Evolutionary conservation across 2,113 vertebrate genomes (phyloP), one percentile per base, ranked within the genome.

Genomic region (Nestor notabilis): DNA sequence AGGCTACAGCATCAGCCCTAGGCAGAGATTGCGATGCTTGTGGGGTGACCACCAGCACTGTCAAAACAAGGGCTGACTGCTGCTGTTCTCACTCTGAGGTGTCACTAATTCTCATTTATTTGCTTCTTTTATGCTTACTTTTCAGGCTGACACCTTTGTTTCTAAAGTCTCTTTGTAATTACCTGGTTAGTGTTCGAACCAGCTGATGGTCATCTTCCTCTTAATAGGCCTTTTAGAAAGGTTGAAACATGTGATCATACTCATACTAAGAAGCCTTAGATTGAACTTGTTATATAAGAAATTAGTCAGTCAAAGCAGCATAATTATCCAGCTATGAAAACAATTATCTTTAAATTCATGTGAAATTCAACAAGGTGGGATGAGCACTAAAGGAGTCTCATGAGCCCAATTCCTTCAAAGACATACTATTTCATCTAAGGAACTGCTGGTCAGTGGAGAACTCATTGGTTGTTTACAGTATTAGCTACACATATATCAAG

Each of bases 361-460:
- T 89, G 70, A 58, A 95, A 79, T 86, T 94, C 50, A 76, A 4
- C 13, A 53, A 66, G 65, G 46, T 35, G 1, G 4, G 7, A 44
- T 71, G n/a, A 68, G 47, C 28, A 58, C 75, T 53, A 68, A 79
- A 79, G 18, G 13, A 58, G 16, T 88, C 46, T 68, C 50, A 29
- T 19, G 70, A 90, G n/a, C 3, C 33, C 31, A 75, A 24, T 63
- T 79, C 20, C n/a, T 79, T 83, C 61, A 79, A 86, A 76, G n/a
- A 12, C 9, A 88, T 9, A 58, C 43, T 56, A 37, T 53, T 94
- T 95, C 0, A 58, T 63, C 37, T 49, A 53, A 86, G 56, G 37
- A 89, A 56, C 28, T 75, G 11, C 16, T 95, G 63, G 56, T 91
- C 72, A 83, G 81, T n/a, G 77, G 33, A 83, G 43, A 87, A 72